These are phyloP conservation scores for Tragelaphus buxtoni DNA, from an alignment of 2,113 vertebrate genomes.

Conservation along the genomic window DNA sequence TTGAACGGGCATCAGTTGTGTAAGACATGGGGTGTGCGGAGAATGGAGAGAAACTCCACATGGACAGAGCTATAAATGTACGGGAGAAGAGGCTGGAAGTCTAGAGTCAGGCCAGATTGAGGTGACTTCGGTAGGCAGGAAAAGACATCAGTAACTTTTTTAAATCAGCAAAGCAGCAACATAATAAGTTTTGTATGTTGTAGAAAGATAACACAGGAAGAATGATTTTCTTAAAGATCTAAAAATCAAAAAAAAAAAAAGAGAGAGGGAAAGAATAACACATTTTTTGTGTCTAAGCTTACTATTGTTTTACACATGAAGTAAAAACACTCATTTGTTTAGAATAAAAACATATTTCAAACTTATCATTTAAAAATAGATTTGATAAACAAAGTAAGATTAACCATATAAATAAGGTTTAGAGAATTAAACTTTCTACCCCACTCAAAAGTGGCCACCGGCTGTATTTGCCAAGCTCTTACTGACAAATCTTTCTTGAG, in stretches of 20 bases:
- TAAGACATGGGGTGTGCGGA: neutral
- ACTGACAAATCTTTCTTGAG: neutral
- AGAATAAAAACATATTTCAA: slow-evolving; percentile 10
- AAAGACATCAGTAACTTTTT: neutral
- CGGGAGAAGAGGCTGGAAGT: neutral
- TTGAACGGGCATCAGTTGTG: neutral
- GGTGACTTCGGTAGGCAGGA: neutral
- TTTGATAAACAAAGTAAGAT: neutral
- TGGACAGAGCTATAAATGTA: neutral
- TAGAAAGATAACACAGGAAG: neutral
- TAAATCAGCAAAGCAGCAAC: neutral
- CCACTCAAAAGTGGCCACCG: neutral
- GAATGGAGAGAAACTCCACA: neutral
- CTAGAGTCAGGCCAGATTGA: neutral
- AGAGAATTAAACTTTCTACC: neutral
- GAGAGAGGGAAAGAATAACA: neutral
- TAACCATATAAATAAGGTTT: neutral
- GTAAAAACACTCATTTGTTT: slow-evolving; percentile 16
- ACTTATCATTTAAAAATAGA: neutral
- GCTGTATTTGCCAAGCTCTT: neutral
- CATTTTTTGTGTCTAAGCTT: neutral
- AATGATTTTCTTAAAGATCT: neutral
- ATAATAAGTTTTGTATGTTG: neutral
- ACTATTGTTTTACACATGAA: neutral
- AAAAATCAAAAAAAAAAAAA: neutral